These are phyloP conservation scores for Grammomys surdaster DNA, from an alignment of 2,113 vertebrate genomes.

Conservation along the genomic window DNA sequence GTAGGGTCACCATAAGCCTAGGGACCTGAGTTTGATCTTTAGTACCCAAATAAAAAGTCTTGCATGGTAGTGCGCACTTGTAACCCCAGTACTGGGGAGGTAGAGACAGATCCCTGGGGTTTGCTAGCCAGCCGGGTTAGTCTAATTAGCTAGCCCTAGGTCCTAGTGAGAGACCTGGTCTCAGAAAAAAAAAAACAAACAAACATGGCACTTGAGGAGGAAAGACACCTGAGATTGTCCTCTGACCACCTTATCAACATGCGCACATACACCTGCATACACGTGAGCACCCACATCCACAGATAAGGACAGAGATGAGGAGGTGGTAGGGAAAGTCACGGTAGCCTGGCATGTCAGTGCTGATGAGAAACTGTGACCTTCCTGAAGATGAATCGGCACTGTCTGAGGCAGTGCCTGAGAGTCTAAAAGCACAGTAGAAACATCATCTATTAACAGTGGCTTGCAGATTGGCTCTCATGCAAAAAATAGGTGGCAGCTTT, in stretches of 20 bases:
- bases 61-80: not conserved
- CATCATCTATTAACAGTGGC: conserved; percentile 51
- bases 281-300: not conserved
- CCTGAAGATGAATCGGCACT: not conserved
- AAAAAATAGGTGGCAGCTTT: conserved; percentile 59
- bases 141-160: not conserved
- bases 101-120: not conserved
- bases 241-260: not conserved
- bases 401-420: not conserved
- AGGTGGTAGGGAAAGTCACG: not conserved
- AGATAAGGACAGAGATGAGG: not conserved
- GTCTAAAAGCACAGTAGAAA: conserved; percentile 46
- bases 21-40: not conserved
- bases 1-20: not conserved
- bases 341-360: not conserved
- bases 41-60: not conserved
- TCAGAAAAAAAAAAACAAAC: not conserved
- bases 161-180: not conserved
- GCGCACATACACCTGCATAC: not conserved
- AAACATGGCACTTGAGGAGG: not conserved
- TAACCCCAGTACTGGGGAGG: not conserved
- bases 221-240: not conserved
- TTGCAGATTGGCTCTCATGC: conserved; percentile 15
- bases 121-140: not conserved
- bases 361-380: not conserved